Conservation (phyloP, 2,888 invertebrate species). For the Junonia oenone region DNA sequence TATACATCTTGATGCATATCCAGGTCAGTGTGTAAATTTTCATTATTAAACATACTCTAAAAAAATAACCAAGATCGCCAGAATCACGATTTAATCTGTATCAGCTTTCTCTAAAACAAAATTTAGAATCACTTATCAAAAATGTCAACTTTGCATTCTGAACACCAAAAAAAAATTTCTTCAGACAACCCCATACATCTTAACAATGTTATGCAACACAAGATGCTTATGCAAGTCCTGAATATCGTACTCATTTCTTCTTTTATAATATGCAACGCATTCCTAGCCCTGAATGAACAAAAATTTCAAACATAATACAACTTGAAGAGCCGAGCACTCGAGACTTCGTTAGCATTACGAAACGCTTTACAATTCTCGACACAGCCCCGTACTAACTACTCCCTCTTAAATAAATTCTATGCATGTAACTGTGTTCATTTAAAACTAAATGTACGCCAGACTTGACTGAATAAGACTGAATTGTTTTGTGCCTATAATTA, state of each 20-base stretch:
- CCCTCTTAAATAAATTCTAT: slow-evolving; percentile 2
- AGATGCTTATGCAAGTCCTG: background rate
- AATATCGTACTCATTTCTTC: background rate
- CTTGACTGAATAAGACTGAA: no score
- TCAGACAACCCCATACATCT: background rate
- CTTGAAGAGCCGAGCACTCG: slow-evolving; percentile 12
- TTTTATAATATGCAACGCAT: slow-evolving; percentile 14
- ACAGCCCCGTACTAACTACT: background rate
- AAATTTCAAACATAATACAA: slow-evolving; percentile 14
- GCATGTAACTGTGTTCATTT: background rate
- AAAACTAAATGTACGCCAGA: no score
- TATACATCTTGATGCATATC: no score
- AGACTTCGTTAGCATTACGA: slow-evolving; percentile 22
- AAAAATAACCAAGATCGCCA: no score
- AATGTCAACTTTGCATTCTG: no score
- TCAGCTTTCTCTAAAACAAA: no score
- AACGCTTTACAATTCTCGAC: slow-evolving; percentile 8
- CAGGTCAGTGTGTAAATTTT: no score
- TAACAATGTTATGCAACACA: background rate
- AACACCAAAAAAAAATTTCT: no score
- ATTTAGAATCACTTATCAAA: no score
- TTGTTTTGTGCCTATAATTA: no score
- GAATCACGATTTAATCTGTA: no score
- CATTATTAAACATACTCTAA: no score
- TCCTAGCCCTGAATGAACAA: slow-evolving; percentile 4